These are phyloP conservation scores for Artemia sinica DNA, from an alignment of 2,888 invertebrate genomes.

Conservation along the genomic window DNA sequence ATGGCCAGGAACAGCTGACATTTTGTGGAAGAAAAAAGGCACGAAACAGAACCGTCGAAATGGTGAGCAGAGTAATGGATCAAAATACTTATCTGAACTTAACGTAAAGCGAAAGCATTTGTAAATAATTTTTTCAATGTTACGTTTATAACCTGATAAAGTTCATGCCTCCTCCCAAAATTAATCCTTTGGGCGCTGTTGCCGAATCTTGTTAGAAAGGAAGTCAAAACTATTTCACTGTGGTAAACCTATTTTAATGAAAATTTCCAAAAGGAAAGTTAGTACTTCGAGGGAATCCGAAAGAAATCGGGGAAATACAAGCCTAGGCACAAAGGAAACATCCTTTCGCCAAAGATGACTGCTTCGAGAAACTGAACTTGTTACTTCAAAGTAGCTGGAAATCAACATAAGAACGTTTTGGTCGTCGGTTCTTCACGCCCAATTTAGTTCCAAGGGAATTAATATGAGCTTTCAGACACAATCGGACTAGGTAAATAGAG, in stretches of 20 bases:
- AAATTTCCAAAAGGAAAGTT: slow-evolving; percentile 7
- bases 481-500: slow-evolving; percentile 4
- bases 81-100: too few species aligned
- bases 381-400: slow-evolving; percentile 12
- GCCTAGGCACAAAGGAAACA: slow-evolving; percentile 5
- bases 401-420: slow-evolving; percentile 12
- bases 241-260: slow-evolving; percentile 5
- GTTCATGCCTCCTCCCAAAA: too few species aligned
- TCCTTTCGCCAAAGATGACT: slow-evolving; percentile 7
- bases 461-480: neutral
- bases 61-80: too few species aligned
- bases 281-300: slow-evolving; percentile 7
- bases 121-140: too few species aligned
- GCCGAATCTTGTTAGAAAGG: too few species aligned
- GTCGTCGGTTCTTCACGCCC: neutral
- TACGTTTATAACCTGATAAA: too few species aligned
- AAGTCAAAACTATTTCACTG: slow-evolving; percentile 4
- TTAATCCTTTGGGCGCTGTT: too few species aligned
- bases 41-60: too few species aligned
- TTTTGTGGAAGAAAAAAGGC: too few species aligned
- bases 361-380: neutral
- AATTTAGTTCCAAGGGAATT: neutral
- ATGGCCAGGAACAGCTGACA: too few species aligned
- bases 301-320: slow-evolving; percentile 7
- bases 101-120: too few species aligned